phyloP scores from a whole-genome alignment of 2,113 vertebrate species.

The Ptyas mucosa region DNA sequence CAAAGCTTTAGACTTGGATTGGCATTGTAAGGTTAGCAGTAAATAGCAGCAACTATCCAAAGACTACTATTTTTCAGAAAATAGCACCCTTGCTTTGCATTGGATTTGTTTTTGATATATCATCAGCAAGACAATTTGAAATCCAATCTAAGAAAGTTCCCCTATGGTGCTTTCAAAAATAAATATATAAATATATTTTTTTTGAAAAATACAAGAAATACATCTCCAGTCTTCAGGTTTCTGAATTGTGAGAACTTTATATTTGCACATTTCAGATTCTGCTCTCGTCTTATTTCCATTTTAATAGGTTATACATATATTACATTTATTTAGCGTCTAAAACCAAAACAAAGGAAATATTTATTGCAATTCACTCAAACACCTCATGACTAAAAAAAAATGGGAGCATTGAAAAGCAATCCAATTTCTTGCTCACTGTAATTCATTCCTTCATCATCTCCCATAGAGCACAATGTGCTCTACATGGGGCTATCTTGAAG shows the following conservation, averaged over 20 bases:
- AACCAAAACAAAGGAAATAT: neutral
- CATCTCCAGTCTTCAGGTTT: neutral
- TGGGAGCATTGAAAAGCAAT: neutral
- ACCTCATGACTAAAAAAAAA: neutral
- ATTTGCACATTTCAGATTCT: neutral
- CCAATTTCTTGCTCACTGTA: neutral
- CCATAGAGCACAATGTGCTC: neutral
- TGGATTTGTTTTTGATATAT: neutral
- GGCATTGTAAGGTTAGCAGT: neutral
- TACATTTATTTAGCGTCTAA: neutral
- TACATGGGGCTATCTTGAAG: neutral
- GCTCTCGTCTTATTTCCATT: neutral
- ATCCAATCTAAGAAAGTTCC: neutral
- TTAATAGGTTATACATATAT: fast-evolving
- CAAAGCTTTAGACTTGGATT: neutral
- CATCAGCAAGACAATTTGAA: neutral
- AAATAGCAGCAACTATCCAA: neutral
- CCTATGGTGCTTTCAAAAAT: neutral
- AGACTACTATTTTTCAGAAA: neutral
- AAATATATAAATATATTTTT: neutral
- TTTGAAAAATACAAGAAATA: neutral
- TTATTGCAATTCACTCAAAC: neutral
- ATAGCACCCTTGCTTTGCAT: neutral
- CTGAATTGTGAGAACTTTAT: neutral
- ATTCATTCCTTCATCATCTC: neutral